Conservation (phyloP, 1,140 invertebrate species). For the Platyura marginata region DNA sequence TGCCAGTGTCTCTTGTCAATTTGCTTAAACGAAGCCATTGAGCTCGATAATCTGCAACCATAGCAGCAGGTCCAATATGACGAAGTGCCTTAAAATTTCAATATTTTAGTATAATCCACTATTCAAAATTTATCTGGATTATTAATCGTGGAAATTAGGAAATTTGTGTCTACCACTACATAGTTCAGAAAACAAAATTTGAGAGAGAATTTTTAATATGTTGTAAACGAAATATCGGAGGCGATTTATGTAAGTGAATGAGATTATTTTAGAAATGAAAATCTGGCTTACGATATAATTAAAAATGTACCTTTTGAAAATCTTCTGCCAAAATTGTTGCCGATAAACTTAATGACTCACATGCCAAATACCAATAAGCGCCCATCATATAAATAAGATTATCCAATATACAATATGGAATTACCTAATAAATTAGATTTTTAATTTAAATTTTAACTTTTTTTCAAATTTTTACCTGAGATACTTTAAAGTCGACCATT, state of each 20-base stretch:
- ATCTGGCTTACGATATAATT: neutral
- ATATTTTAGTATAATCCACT: too few species aligned
- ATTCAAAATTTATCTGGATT: too few species aligned
- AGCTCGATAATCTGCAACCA: conserved; percentile 40
- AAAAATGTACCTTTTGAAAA: conserved; percentile 30
- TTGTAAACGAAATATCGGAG: too few species aligned
- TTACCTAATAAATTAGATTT: conserved; percentile 7
- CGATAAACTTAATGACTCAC: conserved; percentile 35
- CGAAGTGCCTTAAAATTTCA: too few species aligned
- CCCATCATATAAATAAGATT: conserved; percentile 39
- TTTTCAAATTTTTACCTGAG: conserved; percentile 25
- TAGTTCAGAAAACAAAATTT: too few species aligned
- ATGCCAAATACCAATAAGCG: conserved; percentile 40
- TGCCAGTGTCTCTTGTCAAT: conserved; percentile 37
- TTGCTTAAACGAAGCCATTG: conserved; percentile 43
- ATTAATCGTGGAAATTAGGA: too few species aligned
- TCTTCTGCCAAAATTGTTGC: conserved; percentile 39
- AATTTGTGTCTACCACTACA: too few species aligned
- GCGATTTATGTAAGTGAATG: too few species aligned
- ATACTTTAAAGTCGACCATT: conserved; percentile 38
- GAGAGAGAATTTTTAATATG: too few species aligned
- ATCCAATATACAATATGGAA: conserved; percentile 44
- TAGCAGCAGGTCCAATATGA: conserved; percentile 38
- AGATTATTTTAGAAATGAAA: neutral
- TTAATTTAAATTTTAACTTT: neutral